Conservation (phyloP, 2,113 vertebrate species). For the Lasiurus borealis region DNA sequence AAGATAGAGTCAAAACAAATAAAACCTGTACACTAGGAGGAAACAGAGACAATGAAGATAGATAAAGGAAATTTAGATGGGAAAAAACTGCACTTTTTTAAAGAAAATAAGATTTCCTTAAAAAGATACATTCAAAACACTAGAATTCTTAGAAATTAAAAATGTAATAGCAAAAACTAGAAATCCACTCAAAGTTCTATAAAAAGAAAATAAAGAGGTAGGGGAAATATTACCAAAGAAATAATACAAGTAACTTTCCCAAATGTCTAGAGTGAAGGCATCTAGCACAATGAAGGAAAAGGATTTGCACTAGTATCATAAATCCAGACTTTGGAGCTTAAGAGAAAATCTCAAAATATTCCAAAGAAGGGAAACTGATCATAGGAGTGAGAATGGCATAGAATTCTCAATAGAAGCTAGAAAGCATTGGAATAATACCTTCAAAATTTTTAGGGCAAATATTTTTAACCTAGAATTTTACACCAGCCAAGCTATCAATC, state of each 20-base stretch:
- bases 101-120: not conserved
- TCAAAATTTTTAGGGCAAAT: not conserved
- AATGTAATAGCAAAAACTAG: not conserved
- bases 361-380: not conserved
- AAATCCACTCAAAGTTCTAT: slow-evolving; percentile 3
- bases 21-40: not conserved
- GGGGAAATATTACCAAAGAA: not conserved
- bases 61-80: not conserved
- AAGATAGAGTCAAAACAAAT: not conserved
- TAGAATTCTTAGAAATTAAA: not conserved
- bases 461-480: not conserved
- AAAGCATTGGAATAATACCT: not conserved
- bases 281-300: not conserved
- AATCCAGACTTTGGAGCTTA: not conserved
- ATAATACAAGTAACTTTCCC: not conserved
- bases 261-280: not conserved
- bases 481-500: not conserved
- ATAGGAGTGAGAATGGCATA: not conserved
- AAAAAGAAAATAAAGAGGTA: not conserved
- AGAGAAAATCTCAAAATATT: not conserved
- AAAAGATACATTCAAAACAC: not conserved
- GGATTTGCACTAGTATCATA: not conserved
- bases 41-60: not conserved
- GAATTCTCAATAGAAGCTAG: not conserved
- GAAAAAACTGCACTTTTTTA: not conserved